Base-by-base conservation (phyloP, 2,888 invertebrate genomes). In the Rotaria macrura region DNA sequence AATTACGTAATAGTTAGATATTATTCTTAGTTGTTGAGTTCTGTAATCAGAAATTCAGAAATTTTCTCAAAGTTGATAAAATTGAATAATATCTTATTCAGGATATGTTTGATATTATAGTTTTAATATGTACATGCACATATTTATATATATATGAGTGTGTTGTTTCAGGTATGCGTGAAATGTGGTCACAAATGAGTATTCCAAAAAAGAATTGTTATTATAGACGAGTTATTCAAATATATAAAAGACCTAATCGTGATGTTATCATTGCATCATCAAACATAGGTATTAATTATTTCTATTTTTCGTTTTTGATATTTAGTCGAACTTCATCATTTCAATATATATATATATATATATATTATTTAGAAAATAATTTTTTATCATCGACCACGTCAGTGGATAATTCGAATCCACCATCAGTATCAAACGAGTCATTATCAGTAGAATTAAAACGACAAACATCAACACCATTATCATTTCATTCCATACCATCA, bases 381-480 rank as follows among this genome's bases (percentile, higher is more conserved):
- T 65, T 20, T 34, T 38, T 65, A 29, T 65, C 29, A 34, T 38
- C 65, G 17, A 65, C 7, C 38, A 14, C 47, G n/a, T 65, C 38
- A 14, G 20, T 20, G 17, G 34, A 65, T 65, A 34, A 65, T 65
- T 34, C 25, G 10, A 43, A 25, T 43, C 23, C 74, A 40, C n/a
- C 74, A 25, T 25, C 74, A 43, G 23, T 79, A 79, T 40, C 74
- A 25, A 34, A 25, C 25, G 38, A 43, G n/a, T 43, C 43, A 3
- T n/a, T n/a, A 40, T n/a, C 43, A 43, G n/a, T n/a, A 43, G 79
- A 79, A 25, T 79, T 43, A 12, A 43, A 9, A 79, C 79, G 43
- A 43, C 79, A 79, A 43, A 43, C 79, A 79, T 43, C 79, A 79
- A 43, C 79, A 43, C 79, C 79, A 25, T 79, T 79, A 43, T 79